Conservation (phyloP, 2,888 invertebrate species). For the Fragum whitleyi region DNA sequence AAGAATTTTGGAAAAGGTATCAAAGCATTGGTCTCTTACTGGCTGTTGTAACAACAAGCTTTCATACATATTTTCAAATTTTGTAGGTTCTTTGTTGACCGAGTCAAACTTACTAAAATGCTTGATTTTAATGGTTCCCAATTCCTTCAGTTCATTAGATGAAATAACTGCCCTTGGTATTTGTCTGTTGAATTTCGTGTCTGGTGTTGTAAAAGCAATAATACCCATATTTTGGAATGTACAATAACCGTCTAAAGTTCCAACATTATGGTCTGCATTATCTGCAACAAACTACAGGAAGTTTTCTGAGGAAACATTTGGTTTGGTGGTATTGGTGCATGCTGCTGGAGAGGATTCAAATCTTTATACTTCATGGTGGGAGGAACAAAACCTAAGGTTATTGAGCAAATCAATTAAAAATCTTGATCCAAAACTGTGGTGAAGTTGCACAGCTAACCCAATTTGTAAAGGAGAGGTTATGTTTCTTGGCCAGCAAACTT, state of each 20-base stretch:
- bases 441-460: constrained; percentile 68
- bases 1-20: constrained; percentile 38
- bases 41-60: no score
- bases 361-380: constrained; percentile 48
- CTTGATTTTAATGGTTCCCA: constrained; percentile 34
- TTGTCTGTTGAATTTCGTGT: background rate
- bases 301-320: constrained; percentile 23
- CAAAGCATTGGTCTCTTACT: no score
- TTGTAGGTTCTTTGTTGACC: no score
- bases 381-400: constrained; percentile 63
- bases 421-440: constrained; percentile 67
- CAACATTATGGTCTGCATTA: constrained; percentile 73
- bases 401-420: constrained; percentile 69
- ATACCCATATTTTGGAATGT: constrained; percentile 66
- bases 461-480: constrained; percentile 67
- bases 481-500: constrained; percentile 59
- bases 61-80: no score
- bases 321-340: background rate
- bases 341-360: constrained; percentile 32
- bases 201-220: constrained; percentile 54
- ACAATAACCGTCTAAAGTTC: constrained; percentile 66
- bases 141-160: constrained; percentile 10
- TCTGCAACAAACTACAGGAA: constrained; percentile 73
- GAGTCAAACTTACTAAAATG: no score
- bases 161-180: constrained; percentile 25